Percentiles rank a stretch among this genome's conserved stretches.
Evolutionary conservation across 2,797 vertebrate species (phyloP).

Genomic region (Cuculus canorus): DNA sequence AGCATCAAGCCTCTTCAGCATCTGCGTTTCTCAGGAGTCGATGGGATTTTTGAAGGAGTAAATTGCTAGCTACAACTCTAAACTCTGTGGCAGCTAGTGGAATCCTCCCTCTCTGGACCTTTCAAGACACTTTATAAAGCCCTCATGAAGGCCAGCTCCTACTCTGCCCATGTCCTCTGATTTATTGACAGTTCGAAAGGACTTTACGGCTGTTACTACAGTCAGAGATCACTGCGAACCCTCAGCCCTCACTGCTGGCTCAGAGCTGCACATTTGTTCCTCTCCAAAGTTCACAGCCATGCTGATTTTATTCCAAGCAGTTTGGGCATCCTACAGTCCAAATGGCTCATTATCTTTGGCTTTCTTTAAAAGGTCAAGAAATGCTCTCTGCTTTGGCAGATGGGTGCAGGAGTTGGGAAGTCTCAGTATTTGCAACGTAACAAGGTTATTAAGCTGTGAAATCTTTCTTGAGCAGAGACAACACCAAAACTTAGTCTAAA

Average conservation of each 20-base stretch:
- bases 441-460: neutral
- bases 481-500: neutral
- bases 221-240: neutral
- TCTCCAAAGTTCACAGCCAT: conserved; percentile 47
- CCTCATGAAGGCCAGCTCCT: neutral
- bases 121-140: neutral
- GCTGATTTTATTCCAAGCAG: conserved; percentile 35
- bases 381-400: conserved; percentile 37
- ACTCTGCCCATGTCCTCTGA: neutral
- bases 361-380: conserved; percentile 67
- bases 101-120: neutral
- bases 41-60: neutral
- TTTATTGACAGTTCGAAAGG: conserved; percentile 48
- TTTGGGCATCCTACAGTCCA: conserved; percentile 20
- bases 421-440: conserved; percentile 18
- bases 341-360: conserved; percentile 46
- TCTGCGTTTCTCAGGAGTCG: neutral
- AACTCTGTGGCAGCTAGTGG: neutral
- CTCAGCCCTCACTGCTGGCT: neutral
- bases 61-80: neutral
- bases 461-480: neutral
- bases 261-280: neutral
- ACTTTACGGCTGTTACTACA: neutral
- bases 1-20: neutral
- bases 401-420: neutral